Evolutionary conservation across 2,797 vertebrate genomes (phyloP), one percentile per base, ranked within the genome.

Genomic region (Crypturellus tataupa): DNA sequence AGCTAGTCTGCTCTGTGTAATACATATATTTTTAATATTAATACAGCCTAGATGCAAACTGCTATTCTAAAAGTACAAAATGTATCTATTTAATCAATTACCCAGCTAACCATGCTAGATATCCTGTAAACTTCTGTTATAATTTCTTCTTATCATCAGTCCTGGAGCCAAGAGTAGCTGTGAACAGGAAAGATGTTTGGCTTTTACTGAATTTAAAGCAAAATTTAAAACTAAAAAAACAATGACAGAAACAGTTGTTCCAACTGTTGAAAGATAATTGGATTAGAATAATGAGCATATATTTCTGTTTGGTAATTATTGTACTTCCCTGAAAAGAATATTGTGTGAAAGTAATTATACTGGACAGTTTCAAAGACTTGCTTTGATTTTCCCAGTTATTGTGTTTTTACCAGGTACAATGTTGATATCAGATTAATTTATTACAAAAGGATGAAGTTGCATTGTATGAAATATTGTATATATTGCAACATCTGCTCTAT

Each of bases 221-320:
- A 94, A 91, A 21, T 23, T 71, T 64, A 60, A 96, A 78, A n/a
- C 67, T 75, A 78, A 58, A 82, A 96, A 96, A 86, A 55, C 20
- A n/a, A 63, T 33, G 86, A 68, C 27, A 90, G 93, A 96, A 96
- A 49, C 19, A 86, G 29, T 80, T 80, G 39, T 59, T 97, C 46
- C 42, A 77, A 37, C 47, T 88, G n/a, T 59, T 94, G 80, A 90
- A 96, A 89, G 23, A 6, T 89, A 96, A 95, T 89, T 93, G 39
- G 29, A 84, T 97, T 89, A 95, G 73, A 96, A 94, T 72, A 94
- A 96, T 78, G 72, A 93, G 15, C 40, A 72, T 1, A 16, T 80
- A 85, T 70, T 95, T 96, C 83, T 95, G 37, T 95, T 96, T 96
- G 15, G 42, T 68, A 95, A 93, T 94, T 94, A 85, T 25, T 81